Evolutionary conservation across 2,888 invertebrate genomes (phyloP).

Genomic region (Omphaloscelis lunosa): DNA sequence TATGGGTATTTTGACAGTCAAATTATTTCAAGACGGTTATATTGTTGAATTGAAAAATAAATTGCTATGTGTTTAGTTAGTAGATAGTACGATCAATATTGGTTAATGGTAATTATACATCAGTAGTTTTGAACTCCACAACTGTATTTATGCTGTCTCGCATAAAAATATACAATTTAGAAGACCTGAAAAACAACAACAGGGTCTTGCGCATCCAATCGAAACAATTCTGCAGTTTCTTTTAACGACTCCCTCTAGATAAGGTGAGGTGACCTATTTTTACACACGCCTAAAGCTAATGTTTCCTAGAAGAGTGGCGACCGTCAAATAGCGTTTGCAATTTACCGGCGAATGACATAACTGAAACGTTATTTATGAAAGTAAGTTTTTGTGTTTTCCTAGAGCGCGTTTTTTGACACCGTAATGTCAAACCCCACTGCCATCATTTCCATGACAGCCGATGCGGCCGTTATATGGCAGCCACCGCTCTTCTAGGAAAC

Average conservation of each 20-base stretch:
- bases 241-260: neutral
- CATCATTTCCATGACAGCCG: neutral
- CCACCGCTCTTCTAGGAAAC: neutral
- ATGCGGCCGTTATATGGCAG: neutral
- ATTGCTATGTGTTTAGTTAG: neutral
- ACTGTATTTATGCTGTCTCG: neutral
- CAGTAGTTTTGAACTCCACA: neutral
- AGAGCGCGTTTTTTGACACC: neutral
- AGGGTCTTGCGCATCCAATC: neutral
- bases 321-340: neutral
- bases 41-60: neutral
- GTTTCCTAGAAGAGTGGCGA: neutral
- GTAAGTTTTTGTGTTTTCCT: neutral
- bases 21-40: neutral
- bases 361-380: neutral
- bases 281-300: neutral
- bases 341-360: neutral
- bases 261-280: conserved; percentile 21
- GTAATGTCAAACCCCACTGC: neutral
- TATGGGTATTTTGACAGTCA: conserved; percentile 23
- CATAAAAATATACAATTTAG: neutral
- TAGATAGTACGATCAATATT: neutral
- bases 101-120: neutral
- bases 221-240: conserved; percentile 3
- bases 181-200: neutral